Evolutionary conservation across 1,140 invertebrate genomes (phyloP), one percentile per base, ranked within the genome.

Genomic region (Cydia strobilella): DNA sequence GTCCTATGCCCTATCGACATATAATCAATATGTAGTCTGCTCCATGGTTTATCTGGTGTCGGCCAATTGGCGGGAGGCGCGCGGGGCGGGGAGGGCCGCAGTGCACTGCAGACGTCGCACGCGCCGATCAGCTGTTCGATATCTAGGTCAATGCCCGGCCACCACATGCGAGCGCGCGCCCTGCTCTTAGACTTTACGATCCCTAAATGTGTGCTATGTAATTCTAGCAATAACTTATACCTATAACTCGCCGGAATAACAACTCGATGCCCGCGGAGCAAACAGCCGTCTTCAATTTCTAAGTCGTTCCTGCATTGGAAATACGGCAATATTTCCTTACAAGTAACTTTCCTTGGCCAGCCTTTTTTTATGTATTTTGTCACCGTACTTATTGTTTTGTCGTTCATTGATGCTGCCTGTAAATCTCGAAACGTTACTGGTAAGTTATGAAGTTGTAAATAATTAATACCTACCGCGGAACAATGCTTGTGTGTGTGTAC

Each of bases 301-400:
- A 79, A 20, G 79, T 82, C 2, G 73, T 75, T 62, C 62, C 66
- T 20, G 75, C 73, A 20, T 80, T 78, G 4, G 79, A 76, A 72
- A 69, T 65, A 72, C 76, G 71, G 78, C 77, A 79, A 12, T 76
- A 79, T 79, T 80, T 79, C 35, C 78, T 66, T 5, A 84, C 54
- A 20, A 65, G 78, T 74, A 79, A 74, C 39, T 73, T 79, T 76
- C 76, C 75, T 72, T 72, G 81, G 72, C 82, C 74, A 63, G 75
- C 74, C 63, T 45, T 75, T 65, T 77, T 59, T 35, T 82, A 66
- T 39, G 59, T 78, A 75, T 79, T 75, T 31, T 83, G 25, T 25
- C 3, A 73, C 48, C 3, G 51, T n/a, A 12, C 23, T 78, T 27
- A 84, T 18, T 35, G 77, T 78, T 75, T 62, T 15, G 13, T 73